Evolutionary conservation across 2,113 vertebrate species (phyloP).

Genomic region (Triplophysa siluroides): DNA sequence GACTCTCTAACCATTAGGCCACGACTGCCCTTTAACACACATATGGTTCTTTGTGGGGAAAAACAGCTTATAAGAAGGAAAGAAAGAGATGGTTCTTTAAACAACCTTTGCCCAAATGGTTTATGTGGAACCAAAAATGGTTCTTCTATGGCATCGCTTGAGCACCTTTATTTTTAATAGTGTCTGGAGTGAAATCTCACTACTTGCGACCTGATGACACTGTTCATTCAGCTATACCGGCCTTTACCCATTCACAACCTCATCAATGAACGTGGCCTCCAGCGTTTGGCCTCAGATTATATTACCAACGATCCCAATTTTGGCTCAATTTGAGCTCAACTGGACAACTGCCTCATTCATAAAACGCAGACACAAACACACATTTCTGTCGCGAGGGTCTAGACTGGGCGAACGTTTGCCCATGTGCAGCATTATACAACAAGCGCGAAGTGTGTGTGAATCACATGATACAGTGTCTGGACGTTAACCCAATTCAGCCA

Average conservation of each 20-base stretch:
- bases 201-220: not conserved
- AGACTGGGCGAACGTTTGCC: conserved; percentile 3
- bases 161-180: too few relatives aligned
- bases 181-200: conserved; percentile 7
- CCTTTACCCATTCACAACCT: conserved; percentile 22
- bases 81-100: too few relatives aligned
- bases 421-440: conserved; percentile 2
- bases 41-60: too few relatives aligned
- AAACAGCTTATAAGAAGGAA: too few relatives aligned
- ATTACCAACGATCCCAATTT: conserved; percentile 39
- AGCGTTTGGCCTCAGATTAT: conserved; percentile 18
- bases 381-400: conserved; percentile 2
- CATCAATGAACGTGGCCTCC: conserved; percentile 40
- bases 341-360: conserved; percentile 36
- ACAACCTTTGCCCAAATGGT: too few relatives aligned
- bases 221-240: conserved; percentile 26
- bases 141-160: too few relatives aligned
- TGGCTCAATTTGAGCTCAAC: conserved; percentile 34
- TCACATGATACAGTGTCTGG: conserved; percentile 45
- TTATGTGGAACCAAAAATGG: too few relatives aligned
- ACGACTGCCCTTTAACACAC: too few relatives aligned
- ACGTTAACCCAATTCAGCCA: conserved; percentile 44
- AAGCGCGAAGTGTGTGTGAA: conserved; percentile 19
- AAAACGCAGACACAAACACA: conserved; percentile 20
- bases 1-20: too few relatives aligned